These are phyloP conservation scores for Rhabdomys pumilio DNA, from an alignment of 2,797 vertebrate genomes.

Conservation along the genomic window DNA sequence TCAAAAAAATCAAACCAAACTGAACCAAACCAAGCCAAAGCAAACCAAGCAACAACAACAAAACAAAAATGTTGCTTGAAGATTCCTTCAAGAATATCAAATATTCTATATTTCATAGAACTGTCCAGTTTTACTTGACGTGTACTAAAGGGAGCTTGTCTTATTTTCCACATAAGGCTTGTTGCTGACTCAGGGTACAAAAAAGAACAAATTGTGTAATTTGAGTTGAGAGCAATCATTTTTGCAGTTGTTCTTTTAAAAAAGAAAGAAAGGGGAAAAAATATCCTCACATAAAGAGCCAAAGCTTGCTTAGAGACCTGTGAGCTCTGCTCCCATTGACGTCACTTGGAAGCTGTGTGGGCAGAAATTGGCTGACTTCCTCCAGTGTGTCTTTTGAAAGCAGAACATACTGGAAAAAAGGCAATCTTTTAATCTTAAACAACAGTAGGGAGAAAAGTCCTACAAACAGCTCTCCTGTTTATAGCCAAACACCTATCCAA, in stretches of 20 bases:
- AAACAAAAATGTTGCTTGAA: constrained; percentile 25
- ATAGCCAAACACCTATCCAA: constrained; percentile 56
- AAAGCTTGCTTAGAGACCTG: constrained; percentile 86
- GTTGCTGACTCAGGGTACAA: constrained; percentile 84
- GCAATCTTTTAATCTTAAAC: constrained; percentile 78
- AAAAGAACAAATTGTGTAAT: constrained; percentile 87
- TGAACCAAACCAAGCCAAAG: too few relatives aligned
- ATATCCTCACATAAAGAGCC: constrained; percentile 81
- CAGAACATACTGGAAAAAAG: constrained; percentile 79
- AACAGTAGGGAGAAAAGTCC: constrained; percentile 73
- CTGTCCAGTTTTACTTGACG: constrained; percentile 52
- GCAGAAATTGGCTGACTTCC: constrained; percentile 86
- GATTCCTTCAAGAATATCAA: constrained; percentile 41
- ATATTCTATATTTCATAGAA: constrained; percentile 49
- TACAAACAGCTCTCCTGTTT: constrained; percentile 74
- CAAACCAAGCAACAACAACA: too few relatives aligned
- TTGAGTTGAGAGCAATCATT: constrained; percentile 86
- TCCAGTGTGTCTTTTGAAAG: constrained; percentile 84
- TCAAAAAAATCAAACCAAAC: background rate
- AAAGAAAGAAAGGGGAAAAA: constrained; percentile 6
- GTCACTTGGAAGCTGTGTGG: constrained; percentile 87
- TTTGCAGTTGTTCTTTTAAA: constrained; percentile 86
- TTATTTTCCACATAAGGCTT: constrained; percentile 83
- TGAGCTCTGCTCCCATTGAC: constrained; percentile 84
- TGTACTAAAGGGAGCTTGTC: constrained; percentile 64